Conservation (phyloP, 2,797 vertebrate species). For the Paramormyrops hopkinsi region DNA sequence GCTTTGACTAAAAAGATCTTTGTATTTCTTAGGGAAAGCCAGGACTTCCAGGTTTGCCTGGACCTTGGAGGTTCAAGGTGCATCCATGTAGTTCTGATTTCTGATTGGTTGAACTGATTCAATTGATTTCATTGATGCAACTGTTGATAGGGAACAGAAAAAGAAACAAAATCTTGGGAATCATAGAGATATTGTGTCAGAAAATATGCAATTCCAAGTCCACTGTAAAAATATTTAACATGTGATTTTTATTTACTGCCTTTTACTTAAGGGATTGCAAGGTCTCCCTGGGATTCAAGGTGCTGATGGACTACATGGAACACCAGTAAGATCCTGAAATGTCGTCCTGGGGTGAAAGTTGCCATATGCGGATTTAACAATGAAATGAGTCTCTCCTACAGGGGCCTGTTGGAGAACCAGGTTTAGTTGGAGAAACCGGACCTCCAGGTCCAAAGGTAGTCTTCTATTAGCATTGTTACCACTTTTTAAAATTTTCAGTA, state of each 20-base stretch:
- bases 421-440: slow-evolving; percentile 48
- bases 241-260: slow-evolving; percentile 2
- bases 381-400: slow-evolving; percentile 31
- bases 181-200: not conserved
- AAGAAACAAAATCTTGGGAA: not conserved
- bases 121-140: not conserved
- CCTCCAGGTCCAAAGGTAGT: slow-evolving; percentile 49
- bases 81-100: slow-evolving; percentile 1
- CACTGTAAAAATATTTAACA: not conserved
- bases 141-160: not conserved
- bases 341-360: not conserved
- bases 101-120: not conserved
- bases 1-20: slow-evolving; percentile 4
- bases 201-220: not conserved
- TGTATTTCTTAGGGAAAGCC: slow-evolving; percentile 47
- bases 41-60: slow-evolving; percentile 47
- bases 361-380: not conserved
- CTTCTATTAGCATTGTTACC: not conserved
- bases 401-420: slow-evolving; percentile 52
- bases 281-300: slow-evolving; percentile 54
- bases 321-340: slow-evolving; percentile 43
- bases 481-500: not conserved
- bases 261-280: slow-evolving; percentile 49
- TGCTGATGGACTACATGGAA: slow-evolving; percentile 52
- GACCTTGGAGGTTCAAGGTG: slow-evolving; percentile 64